Conservation (phyloP, 1,140 invertebrate species). For the Pachypsylla venusta region DNA sequence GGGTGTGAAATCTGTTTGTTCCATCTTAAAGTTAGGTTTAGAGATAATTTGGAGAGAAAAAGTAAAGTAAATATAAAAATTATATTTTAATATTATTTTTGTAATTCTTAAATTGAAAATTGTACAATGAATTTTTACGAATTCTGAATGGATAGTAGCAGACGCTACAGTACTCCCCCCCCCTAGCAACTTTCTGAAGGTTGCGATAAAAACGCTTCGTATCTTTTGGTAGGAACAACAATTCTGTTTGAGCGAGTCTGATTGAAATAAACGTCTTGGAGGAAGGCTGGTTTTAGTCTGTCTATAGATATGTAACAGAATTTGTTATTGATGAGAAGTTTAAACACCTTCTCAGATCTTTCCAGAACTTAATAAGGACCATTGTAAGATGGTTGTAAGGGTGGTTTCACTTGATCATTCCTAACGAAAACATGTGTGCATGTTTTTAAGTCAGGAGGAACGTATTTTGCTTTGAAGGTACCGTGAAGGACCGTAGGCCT, state of each 20-base stretch:
- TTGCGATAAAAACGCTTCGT: too few relatives aligned
- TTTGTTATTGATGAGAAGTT: conserved; percentile 12
- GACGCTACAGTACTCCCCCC: neutral
- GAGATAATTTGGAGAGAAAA: too few relatives aligned
- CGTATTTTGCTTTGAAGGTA: conserved; percentile 14
- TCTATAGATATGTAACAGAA: conserved; percentile 16
- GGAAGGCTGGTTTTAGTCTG: conserved; percentile 22
- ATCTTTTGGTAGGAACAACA: too few relatives aligned
- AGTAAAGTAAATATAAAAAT: too few relatives aligned
- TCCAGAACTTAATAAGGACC: conserved; percentile 20
- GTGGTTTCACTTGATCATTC: conserved; percentile 6
- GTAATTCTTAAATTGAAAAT: too few relatives aligned
- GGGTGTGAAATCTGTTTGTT: too few relatives aligned
- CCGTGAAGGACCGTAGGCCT: neutral
- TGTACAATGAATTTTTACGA: too few relatives aligned
- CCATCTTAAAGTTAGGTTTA: too few relatives aligned
- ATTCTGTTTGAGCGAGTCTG: too few relatives aligned
- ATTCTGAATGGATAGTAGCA: too few relatives aligned
- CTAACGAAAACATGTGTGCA: conserved; percentile 22
- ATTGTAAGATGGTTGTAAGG: conserved; percentile 16
- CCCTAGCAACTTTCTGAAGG: neutral
- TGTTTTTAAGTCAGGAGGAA: conserved; percentile 17
- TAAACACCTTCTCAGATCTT: conserved; percentile 15
- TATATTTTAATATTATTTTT: too few relatives aligned
- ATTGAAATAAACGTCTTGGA: too few relatives aligned